Evolutionary conservation across 2,113 vertebrate genomes (phyloP).

Genomic region (Chloebia gouldiae): DNA sequence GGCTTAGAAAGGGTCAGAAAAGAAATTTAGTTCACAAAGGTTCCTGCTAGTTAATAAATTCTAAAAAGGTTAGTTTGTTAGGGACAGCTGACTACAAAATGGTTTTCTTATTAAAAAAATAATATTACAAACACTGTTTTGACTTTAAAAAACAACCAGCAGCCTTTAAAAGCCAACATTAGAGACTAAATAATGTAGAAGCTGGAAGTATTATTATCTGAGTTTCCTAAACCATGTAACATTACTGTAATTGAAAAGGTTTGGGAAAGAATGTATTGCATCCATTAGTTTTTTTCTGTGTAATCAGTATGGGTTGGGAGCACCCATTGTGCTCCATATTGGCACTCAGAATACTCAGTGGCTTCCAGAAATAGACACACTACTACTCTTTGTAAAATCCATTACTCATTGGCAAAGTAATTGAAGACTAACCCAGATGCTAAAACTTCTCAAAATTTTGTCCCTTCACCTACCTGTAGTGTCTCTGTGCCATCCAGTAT

Average conservation of each 20-base stretch:
- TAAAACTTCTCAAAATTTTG: background rate
- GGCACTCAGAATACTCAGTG: background rate
- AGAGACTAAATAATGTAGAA: background rate
- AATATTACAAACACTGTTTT: background rate
- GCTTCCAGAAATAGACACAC: background rate
- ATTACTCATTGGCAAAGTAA: background rate
- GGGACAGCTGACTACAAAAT: background rate
- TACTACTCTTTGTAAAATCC: background rate
- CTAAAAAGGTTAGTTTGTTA: background rate
- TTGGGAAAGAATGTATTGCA: background rate
- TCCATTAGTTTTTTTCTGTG: background rate
- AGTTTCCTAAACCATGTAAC: background rate
- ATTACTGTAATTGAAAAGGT: background rate
- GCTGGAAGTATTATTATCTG: background rate
- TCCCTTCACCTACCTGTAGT: background rate
- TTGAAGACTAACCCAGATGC: background rate
- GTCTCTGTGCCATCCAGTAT: background rate
- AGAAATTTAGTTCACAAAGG: background rate
- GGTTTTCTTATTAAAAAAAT: background rate
- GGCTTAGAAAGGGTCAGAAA: conserved; percentile 15
- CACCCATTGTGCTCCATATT: background rate
- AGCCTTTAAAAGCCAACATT: background rate
- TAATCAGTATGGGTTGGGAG: background rate
- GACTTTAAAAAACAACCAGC: background rate
- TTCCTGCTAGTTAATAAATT: conserved; percentile 2